A percentile compares a stretch with the other conserved stretches of the same genome.
Conservation (phyloP, 2,888 invertebrate species). For the Aelia acuminata region DNA sequence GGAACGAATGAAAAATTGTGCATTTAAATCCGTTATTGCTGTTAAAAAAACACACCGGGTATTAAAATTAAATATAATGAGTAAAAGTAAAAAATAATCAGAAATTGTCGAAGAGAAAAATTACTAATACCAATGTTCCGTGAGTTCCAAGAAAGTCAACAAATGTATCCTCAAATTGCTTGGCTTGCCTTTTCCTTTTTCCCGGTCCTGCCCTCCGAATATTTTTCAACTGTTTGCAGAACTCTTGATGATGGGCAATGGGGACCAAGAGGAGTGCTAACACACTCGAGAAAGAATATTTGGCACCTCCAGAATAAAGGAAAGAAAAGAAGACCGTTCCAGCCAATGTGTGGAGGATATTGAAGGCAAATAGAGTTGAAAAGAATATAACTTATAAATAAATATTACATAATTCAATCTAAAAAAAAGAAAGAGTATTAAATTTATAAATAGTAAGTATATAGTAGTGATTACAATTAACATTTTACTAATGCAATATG, state of each 20-base stretch:
- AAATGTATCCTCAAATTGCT: not conserved
- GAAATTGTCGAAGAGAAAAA: too few relatives aligned
- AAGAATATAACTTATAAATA: not conserved
- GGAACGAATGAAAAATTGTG: too few relatives aligned
- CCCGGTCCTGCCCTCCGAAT: not conserved
- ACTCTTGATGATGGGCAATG: not conserved
- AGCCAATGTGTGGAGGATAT: not conserved
- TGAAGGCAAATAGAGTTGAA: not conserved
- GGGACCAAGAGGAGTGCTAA: not conserved
- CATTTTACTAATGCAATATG: too few relatives aligned
- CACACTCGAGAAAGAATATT: constrained; percentile 8
- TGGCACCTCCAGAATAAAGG: not conserved
- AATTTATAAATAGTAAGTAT: too few relatives aligned
- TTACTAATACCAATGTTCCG: not conserved
- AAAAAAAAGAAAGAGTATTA: too few relatives aligned
- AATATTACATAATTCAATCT: too few relatives aligned
- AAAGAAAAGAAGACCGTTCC: not conserved
- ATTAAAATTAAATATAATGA: too few relatives aligned
- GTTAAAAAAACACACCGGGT: too few relatives aligned
- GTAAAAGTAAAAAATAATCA: too few relatives aligned
- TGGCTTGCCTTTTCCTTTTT: not conserved
- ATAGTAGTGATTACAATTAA: too few relatives aligned
- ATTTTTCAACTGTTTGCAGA: constrained; percentile 4
- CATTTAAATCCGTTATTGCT: too few relatives aligned
- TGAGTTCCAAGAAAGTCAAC: not conserved